Base-by-base conservation (phyloP, 1,140 invertebrate genomes). In the Lucilia cuprina region DNA sequence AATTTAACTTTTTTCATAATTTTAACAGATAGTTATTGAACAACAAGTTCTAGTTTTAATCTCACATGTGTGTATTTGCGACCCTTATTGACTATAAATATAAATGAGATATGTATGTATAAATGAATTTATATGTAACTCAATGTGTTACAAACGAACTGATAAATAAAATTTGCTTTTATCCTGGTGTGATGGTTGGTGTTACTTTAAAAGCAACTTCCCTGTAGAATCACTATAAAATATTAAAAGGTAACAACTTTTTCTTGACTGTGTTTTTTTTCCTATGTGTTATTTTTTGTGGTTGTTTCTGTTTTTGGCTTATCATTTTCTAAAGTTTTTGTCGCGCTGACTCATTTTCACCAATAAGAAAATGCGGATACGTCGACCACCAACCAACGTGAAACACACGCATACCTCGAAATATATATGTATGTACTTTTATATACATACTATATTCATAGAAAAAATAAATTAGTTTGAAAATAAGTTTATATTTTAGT, bases 401-500 rank as follows among this genome's bases (percentile, higher is more conserved):
- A 17, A n/a, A 55, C 50, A 55, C 13, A 55, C 41, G 50, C 50
- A 13, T 5, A 55, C 50, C 50, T 13, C 3, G 50, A 55, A 17
- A 49, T 49, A 49, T 49, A 5, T 49, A 30, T 30, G 25, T 30
- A 30, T 3, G 1, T 49, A 49, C 13, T 49, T n/a, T n/a, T n/a
- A n/a, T n/a, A n/a, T 12, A 9, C 49, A 49, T 12, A 21, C 21
- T 2, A 70, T 25, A 70, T n/a, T 21, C 21, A 21, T 25, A 21
- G 65, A 70, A 70, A 60, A 78, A 41, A 80, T 80, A 80, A 80
- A 80, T 80, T 80, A 80, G 77, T 80, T 80, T 80, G 77, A 21
- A 80, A 49, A 80, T 41, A 80, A 80, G 77, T 80, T 80, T 49
- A 80, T 50, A 80, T 80, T 80, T 80, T 80, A 80, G n/a, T 80